Conservation (phyloP, 1,140 invertebrate species). For the Cydia pomonella region DNA sequence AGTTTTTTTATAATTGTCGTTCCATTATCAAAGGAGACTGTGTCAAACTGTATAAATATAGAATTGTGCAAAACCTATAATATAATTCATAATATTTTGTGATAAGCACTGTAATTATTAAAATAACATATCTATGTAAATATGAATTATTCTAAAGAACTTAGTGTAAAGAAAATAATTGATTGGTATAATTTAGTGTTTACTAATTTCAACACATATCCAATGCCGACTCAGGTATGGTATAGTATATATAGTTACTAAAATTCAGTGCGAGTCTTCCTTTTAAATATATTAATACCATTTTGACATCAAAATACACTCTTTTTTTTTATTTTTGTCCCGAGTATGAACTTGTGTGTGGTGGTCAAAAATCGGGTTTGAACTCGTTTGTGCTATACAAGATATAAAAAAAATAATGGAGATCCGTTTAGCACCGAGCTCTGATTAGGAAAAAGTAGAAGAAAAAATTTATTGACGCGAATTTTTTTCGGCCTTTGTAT, state of each 20-base stretch:
- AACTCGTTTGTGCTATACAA: too few relatives aligned
- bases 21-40: conserved; percentile 6
- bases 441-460: too few relatives aligned
- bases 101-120: conserved; percentile 47
- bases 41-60: conserved; percentile 37
- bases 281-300: too few relatives aligned
- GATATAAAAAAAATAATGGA: too few relatives aligned
- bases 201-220: not conserved
- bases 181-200: conserved; percentile 24
- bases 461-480: too few relatives aligned
- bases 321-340: too few relatives aligned
- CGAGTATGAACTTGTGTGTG: too few relatives aligned
- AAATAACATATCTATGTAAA: conserved; percentile 47
- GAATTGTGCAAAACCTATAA: conserved; percentile 37
- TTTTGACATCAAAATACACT: too few relatives aligned
- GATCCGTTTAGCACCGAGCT: too few relatives aligned
- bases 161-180: conserved; percentile 27
- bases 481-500: too few relatives aligned
- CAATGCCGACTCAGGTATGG: not conserved
- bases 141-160: conserved; percentile 32
- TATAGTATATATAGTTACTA: not conserved
- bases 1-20: conserved; percentile 4
- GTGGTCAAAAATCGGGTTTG: too few relatives aligned
- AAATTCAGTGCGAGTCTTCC: not conserved
- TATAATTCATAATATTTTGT: conserved; percentile 48